Percentiles rank a stretch among this genome's conserved stretches.
Evolutionary conservation across 2,797 vertebrate genomes (phyloP).

Genomic region (Ceyx erithaca): DNA sequence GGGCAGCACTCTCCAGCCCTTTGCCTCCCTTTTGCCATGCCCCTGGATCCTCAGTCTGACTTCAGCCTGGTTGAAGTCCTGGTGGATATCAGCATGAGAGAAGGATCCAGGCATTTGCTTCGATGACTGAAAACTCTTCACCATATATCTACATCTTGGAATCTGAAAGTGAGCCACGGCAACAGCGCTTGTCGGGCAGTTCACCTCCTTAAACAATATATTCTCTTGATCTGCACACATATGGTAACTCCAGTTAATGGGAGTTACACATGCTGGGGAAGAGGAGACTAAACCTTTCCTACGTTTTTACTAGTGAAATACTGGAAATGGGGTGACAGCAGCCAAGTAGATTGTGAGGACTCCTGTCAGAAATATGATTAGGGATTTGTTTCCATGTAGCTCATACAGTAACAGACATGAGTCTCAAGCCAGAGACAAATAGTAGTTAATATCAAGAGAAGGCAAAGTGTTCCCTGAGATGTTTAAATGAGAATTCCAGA

Average conservation of each 20-base stretch:
- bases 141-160: not conserved
- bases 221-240: constrained; percentile 14
- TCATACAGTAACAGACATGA: constrained; percentile 43
- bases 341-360: constrained; percentile 49
- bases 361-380: constrained; percentile 64
- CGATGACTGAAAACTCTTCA: not conserved
- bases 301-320: constrained; percentile 49
- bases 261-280: constrained; percentile 31
- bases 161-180: not conserved
- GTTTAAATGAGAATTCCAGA: constrained; percentile 76
- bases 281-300: constrained; percentile 53
- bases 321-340: constrained; percentile 47
- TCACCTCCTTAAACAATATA: constrained; percentile 1
- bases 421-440: constrained; percentile 34
- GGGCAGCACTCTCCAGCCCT: not conserved
- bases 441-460: constrained; percentile 51
- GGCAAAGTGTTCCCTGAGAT: constrained; percentile 47
- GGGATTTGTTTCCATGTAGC: constrained; percentile 62
- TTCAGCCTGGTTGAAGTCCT: not conserved
- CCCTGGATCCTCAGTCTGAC: not conserved
- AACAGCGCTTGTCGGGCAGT: not conserved
- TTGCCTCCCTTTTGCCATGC: not conserved
- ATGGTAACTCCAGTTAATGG: not conserved
- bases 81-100: not conserved
- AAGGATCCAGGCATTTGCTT: not conserved